Percentiles rank a stretch among this genome's conserved stretches.
phyloP scores from a whole-genome alignment of 2,113 vertebrate genomes.

The Dendropsophus ebraccatus region DNA sequence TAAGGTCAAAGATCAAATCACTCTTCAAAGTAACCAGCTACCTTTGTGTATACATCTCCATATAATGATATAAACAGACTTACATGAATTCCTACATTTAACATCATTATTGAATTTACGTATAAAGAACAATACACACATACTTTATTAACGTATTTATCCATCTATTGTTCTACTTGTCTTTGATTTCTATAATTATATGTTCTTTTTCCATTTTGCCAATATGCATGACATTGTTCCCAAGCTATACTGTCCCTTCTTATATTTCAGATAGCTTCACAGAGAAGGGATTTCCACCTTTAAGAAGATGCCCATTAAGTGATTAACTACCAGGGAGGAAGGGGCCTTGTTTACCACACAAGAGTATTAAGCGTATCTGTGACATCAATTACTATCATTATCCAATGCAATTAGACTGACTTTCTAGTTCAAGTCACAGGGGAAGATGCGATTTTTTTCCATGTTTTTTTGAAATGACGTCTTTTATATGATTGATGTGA shows the following conservation, averaged over 20 bases:
- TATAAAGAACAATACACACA: neutral
- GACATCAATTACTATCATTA: constrained; percentile 56
- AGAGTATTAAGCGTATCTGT: constrained; percentile 39
- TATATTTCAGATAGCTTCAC: neutral
- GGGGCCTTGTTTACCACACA: constrained; percentile 46
- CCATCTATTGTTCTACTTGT: neutral
- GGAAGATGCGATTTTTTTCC: constrained; percentile 13
- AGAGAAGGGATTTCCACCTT: neutral
- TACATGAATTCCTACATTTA: neutral
- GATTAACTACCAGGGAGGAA: constrained; percentile 43
- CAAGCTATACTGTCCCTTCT: neutral
- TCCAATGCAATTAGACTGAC: constrained; percentile 49
- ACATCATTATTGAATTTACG: neutral
- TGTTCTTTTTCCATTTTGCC: neutral
- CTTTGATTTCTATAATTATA: neutral
- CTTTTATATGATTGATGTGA: neutral
- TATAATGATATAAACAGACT: neutral
- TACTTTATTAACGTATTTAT: neutral
- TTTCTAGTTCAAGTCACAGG: constrained; percentile 34
- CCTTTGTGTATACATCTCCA: too few species aligned
- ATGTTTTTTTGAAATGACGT: neutral
- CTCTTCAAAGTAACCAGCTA: too few species aligned
- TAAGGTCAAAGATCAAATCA: too few species aligned
- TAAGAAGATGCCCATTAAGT: constrained; percentile 47
- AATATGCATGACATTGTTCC: neutral